Evolutionary conservation across 1,140 invertebrate species (phyloP), one percentile per base, ranked within the genome.

Genomic region (Bursaphelenchus mucronatus): DNA sequence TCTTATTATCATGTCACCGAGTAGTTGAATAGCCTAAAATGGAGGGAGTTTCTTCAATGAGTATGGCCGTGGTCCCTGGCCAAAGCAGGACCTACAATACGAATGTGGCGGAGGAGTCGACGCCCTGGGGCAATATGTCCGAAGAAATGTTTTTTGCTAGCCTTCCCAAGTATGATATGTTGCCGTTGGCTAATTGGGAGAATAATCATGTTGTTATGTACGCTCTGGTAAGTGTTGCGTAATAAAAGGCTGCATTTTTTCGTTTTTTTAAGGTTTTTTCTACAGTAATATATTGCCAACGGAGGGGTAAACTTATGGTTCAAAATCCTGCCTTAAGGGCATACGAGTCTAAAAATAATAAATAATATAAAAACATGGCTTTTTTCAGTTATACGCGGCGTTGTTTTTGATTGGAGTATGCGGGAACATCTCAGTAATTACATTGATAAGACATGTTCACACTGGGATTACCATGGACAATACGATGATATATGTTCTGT

Each of bases 341-440:
- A 19, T 4, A n/a, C 13, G 19, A n/a, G 47, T 19, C 19, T 49
- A n/a, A 49, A 49, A 49, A 49, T 49, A n/a, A 47, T n/a, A 47
- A 47, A 47, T 47, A 64, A 4, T 17, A 30, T 21, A 8, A 43
- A 65, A 9, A 17, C 15, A 10, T 59, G 13, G 3, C n/a, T 69
- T 10, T 46, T 11, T 63, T 55, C 50, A 71, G 73, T 51, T 79
- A 11, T 79, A 79, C 49, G 77, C 72, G 6, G 46, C 79, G 30
- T 61, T 79, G 4, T 79, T 79, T 61, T 59, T 79, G 19, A 50
- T 79, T 21, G 76, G 77, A 44, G 73, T 80, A 13, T 78, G 73
- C 64, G 77, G 77, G 47, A 79, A 79, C 55, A 68, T 76, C 5
- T 69, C 71, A 9, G 77, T 79, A 43, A 69, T 79, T 15, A 80